Base-by-base conservation (phyloP, 2,113 vertebrate genomes). In the Azemiops feae region DNA sequence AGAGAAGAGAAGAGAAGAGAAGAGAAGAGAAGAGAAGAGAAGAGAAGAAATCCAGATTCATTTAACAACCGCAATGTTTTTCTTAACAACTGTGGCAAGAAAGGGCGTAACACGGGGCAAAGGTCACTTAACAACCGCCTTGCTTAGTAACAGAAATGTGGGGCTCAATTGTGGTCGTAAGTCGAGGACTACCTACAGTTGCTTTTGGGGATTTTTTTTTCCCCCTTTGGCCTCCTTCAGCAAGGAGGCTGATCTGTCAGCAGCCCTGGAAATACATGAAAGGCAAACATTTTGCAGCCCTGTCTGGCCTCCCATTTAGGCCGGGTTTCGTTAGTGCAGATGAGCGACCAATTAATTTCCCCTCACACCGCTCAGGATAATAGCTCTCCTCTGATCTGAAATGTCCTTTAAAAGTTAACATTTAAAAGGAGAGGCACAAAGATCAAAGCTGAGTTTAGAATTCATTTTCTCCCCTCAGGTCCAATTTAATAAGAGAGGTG, bases 401-500 rank as follows among this genome's bases (percentile, higher is more conserved):
- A 39, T 43, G 90, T 89, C 55, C 89, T 88, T 89, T 85, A 45
- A 60, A 7, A 23, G 0, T 34, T 90, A 90, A 69, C 93, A 89
- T 96, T 96, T 95, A 93, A 94, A 96, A 90, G 57, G 50, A 96
- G 87, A 94, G 39, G 27, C 89, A 95, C 89, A 93, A 95, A 97
- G 96, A 96, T 81, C 90, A 94, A 96, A 93, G 57, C 89, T 92
- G 95, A 43, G 93, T 94, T 96, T 96, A 94, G 95, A 95, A 95
- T 85, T 94, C 91, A 25, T 94, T 47, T 25, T 20, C 95, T 85
- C 90, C 91, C 81, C 89, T 92, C 6, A 27, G 64, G 94, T 91
- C 91, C 94, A 95, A 50, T 54, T 91, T 95, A 96, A 94, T 96
- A 95, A 92, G 87, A 95, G 96, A 96, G 89, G 92, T 0, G 3